Conservation (phyloP, 2,888 invertebrate genomes). For the Scaptomyza caliginosa region DNA sequence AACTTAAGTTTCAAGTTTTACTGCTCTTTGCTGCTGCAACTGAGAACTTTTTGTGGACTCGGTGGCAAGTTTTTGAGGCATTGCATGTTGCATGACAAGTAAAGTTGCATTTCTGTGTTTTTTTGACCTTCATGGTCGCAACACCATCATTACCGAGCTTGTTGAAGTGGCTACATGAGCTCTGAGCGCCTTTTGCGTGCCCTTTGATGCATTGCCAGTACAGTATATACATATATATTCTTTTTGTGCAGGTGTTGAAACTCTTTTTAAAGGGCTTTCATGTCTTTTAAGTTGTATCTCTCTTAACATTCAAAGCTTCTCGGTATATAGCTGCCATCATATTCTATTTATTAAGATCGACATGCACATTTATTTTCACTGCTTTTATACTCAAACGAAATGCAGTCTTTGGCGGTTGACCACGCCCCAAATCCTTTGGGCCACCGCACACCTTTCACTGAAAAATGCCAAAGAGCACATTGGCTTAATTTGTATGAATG, state of each 20-base stretch:
- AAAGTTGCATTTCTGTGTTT: slow-evolving; percentile 13
- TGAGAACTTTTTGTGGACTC: slow-evolving; percentile 34
- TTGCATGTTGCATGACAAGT: slow-evolving; percentile 34
- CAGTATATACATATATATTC: background rate
- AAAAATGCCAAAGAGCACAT: slow-evolving; percentile 31
- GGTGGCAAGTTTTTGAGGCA: slow-evolving; percentile 16
- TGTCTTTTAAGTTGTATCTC: slow-evolving; percentile 15
- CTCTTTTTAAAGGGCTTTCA: slow-evolving; percentile 38
- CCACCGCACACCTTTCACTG: slow-evolving; percentile 40
- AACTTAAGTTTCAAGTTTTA: slow-evolving; percentile 35
- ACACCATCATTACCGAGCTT: slow-evolving; percentile 44
- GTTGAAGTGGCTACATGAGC: slow-evolving; percentile 49
- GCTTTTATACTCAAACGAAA: slow-evolving; percentile 25
- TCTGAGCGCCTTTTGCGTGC: slow-evolving; percentile 39
- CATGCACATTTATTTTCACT: slow-evolving; percentile 22
- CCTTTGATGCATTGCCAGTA: slow-evolving; percentile 31
- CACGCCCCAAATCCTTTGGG: slow-evolving; percentile 30
- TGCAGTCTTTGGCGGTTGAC: slow-evolving; percentile 9
- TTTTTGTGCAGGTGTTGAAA: slow-evolving; percentile 58
- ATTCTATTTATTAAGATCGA: slow-evolving; percentile 21
- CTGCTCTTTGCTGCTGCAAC: slow-evolving; percentile 15
- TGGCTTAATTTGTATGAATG: slow-evolving; percentile 51
- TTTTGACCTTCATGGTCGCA: slow-evolving; percentile 41
- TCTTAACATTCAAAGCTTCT: slow-evolving; percentile 8
- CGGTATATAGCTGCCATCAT: background rate